These are phyloP conservation scores for Drosophila neotestacea DNA, from an alignment of 2,888 invertebrate genomes.

Conservation along the genomic window DNA sequence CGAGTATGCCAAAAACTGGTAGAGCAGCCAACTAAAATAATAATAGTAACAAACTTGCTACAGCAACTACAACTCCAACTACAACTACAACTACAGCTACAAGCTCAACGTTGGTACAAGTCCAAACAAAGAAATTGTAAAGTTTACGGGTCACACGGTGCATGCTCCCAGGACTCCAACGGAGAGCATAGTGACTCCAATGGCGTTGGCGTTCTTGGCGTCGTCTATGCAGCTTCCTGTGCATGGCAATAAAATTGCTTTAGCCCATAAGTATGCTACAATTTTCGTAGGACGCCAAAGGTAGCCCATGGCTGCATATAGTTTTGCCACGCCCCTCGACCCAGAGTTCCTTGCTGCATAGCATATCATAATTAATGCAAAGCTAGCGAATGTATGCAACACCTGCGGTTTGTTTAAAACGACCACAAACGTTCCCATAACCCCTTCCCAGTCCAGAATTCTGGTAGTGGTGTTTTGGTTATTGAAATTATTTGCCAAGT, in stretches of 20 bases:
- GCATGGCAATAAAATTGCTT: slow-evolving; percentile 76
- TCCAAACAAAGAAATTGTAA: slow-evolving; percentile 78
- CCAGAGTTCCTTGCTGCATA: slow-evolving; percentile 22
- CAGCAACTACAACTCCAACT: slow-evolving; percentile 31
- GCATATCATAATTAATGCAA: slow-evolving; percentile 86
- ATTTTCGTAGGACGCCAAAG: slow-evolving; percentile 49
- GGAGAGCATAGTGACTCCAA: slow-evolving; percentile 13
- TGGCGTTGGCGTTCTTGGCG: slow-evolving; percentile 2
- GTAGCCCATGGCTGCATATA: slow-evolving; percentile 78
- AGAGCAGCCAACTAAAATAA: slow-evolving; percentile 72
- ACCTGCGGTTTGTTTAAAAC: slow-evolving; percentile 85
- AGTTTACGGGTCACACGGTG: slow-evolving; percentile 78
- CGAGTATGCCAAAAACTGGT: slow-evolving; percentile 27
- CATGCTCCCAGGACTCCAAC: slow-evolving; percentile 58
- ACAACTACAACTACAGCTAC: slow-evolving; percentile 38
- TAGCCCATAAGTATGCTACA: slow-evolving; percentile 73
- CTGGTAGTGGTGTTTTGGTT: slow-evolving; percentile 40
- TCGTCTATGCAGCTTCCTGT: slow-evolving; percentile 71
- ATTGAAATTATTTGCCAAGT: slow-evolving; percentile 69
- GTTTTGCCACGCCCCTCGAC: slow-evolving; percentile 63
- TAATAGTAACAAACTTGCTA: slow-evolving; percentile 71
- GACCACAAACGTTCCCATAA: slow-evolving; percentile 79
- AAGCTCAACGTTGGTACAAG: slow-evolving; percentile 55
- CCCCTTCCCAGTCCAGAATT: not conserved
- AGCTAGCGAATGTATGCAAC: slow-evolving; percentile 85